Evolutionary conservation across 1,140 invertebrate genomes (phyloP).

Genomic region (Dolichoris vasculosae): DNA sequence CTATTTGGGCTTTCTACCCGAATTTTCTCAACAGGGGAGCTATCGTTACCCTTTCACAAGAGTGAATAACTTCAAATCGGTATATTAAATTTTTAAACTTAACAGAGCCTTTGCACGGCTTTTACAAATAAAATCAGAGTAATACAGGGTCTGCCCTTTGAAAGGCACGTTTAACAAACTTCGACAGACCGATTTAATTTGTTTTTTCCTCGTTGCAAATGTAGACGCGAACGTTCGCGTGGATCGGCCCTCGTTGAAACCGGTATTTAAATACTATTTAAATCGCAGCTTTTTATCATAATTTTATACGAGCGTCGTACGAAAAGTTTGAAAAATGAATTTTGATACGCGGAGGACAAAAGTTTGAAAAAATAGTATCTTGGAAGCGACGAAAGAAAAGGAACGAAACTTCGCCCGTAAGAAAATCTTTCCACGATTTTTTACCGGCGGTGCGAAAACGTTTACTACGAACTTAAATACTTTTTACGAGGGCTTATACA

Average conservation of each 20-base stretch:
- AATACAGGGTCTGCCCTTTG: not conserved
- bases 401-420: not conserved
- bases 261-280: too few relatives aligned
- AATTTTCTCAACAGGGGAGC: slow-evolving; percentile 29
- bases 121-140: not conserved
- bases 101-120: not conserved
- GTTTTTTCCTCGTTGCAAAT: not conserved
- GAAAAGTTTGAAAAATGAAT: not conserved
- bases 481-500: not conserved
- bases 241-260: too few relatives aligned
- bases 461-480: not conserved
- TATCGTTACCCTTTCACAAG: slow-evolving; percentile 8
- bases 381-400: not conserved
- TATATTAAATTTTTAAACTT: not conserved
- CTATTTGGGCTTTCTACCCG: slow-evolving; percentile 22
- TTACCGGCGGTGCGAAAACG: not conserved
- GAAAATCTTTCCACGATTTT: not conserved
- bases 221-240: not conserved
- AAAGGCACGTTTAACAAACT: not conserved
- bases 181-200: not conserved
- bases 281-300: too few relatives aligned
- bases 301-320: too few relatives aligned
- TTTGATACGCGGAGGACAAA: not conserved
- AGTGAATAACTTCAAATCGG: not conserved
- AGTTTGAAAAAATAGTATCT: not conserved